A percentile compares a stretch with the other conserved stretches of the same genome.
phyloP scores from a whole-genome alignment of 1,140 invertebrate species.

The Drosophila nannoptera region DNA sequence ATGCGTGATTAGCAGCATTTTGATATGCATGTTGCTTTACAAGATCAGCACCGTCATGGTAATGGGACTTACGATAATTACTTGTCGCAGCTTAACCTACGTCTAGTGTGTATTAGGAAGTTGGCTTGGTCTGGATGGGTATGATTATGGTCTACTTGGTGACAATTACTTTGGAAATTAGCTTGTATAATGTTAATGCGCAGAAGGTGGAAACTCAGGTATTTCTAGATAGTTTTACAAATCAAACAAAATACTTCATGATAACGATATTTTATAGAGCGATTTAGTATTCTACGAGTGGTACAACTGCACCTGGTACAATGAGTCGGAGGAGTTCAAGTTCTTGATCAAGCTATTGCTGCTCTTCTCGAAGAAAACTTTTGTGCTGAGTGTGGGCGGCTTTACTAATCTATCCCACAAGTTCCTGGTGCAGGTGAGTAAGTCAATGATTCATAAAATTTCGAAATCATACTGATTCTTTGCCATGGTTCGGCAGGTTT shows the following conservation, averaged over 20 bases:
- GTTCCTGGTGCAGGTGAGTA: constrained; percentile 57
- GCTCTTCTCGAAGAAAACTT: constrained; percentile 45
- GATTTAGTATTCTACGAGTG: constrained; percentile 56
- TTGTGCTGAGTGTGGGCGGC: constrained; percentile 62
- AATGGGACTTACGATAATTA: too few relatives aligned
- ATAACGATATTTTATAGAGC: constrained; percentile 32
- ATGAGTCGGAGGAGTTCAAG: constrained; percentile 59
- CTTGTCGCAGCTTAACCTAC: neutral
- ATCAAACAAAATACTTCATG: neutral
- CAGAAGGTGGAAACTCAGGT: constrained; percentile 62
- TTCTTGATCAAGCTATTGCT: constrained; percentile 65
- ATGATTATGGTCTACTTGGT: constrained; percentile 68
- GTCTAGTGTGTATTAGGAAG: constrained; percentile 31
- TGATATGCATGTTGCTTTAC: constrained; percentile 71
- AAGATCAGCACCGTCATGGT: constrained; percentile 64
- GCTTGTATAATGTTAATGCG: constrained; percentile 60
- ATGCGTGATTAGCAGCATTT: constrained; percentile 56
- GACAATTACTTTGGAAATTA: constrained; percentile 61
- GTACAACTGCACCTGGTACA: constrained; percentile 68
- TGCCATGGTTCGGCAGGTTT: constrained; percentile 33
- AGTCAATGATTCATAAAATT: neutral
- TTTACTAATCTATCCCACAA: constrained; percentile 64
- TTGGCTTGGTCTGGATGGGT: constrained; percentile 57
- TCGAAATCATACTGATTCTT: neutral
- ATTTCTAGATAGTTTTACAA: neutral